Conservation (phyloP, 2,888 invertebrate species). For the Caenorhabditis auriculariae region DNA sequence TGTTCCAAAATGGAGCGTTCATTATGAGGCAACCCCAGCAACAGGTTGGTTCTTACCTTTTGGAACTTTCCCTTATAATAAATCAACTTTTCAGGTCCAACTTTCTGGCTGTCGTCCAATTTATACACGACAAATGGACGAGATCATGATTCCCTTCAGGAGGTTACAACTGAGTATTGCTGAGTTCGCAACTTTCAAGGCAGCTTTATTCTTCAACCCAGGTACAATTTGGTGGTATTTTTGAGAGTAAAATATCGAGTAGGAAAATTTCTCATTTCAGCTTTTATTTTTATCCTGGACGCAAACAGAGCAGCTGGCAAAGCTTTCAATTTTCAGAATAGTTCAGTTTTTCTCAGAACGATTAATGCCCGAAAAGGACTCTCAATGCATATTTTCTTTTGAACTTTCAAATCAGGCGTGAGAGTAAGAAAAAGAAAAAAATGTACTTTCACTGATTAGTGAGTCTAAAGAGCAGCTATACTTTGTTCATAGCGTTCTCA, state of each 20-base stretch:
- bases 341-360: too few species aligned
- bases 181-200: constrained; percentile 62
- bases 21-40: constrained; percentile 61
- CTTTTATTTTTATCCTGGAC: too few species aligned
- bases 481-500: too few species aligned
- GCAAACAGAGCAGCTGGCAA: too few species aligned
- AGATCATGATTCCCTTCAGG: constrained; percentile 60
- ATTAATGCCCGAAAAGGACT: too few species aligned
- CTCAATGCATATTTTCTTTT: too few species aligned
- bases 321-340: too few species aligned
- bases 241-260: too few species aligned
- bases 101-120: constrained; percentile 61
- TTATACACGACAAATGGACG: constrained; percentile 62
- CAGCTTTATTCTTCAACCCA: constrained; percentile 61
- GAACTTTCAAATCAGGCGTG: too few species aligned
- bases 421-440: not conserved
- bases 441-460: too few species aligned
- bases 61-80: not conserved
- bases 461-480: too few species aligned
- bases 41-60: constrained; percentile 16
- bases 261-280: too few species aligned
- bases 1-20: constrained; percentile 61
- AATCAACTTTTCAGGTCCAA: constrained; percentile 39
- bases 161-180: constrained; percentile 46
- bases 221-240: constrained; percentile 38